phyloP scores from a whole-genome alignment of 2,113 vertebrate genomes.

The Larimichthys crocea region DNA sequence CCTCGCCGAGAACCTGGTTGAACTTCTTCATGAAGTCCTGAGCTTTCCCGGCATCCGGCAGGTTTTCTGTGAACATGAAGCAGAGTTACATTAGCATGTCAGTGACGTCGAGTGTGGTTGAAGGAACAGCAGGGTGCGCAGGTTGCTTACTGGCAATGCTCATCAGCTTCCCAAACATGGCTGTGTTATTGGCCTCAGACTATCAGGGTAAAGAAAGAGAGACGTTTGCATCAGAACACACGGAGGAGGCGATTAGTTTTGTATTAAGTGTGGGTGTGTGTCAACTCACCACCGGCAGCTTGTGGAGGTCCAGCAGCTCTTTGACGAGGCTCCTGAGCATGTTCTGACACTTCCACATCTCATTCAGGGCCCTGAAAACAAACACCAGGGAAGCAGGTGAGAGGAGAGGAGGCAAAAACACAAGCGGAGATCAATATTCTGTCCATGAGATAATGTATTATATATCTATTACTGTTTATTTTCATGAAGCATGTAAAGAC shows the following conservation, averaged over 20 bases:
- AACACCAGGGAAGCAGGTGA: not conserved
- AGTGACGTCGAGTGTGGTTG: not conserved
- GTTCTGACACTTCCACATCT: constrained; percentile 99
- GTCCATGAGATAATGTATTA: not conserved
- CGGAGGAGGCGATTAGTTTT: not conserved
- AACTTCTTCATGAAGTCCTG: constrained; percentile 99
- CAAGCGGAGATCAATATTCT: not conserved
- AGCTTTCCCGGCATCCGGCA: constrained; percentile 97
- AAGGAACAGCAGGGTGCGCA: not conserved
- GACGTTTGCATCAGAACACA: not conserved
- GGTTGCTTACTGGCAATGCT: constrained; percentile 93
- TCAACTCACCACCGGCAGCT: constrained; percentile 90
- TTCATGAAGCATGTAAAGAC: not conserved
- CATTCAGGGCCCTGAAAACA: constrained; percentile 92
- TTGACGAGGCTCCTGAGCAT: constrained; percentile 96
- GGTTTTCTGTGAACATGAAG: constrained; percentile 87
- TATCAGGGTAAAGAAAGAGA: constrained; percentile 57
- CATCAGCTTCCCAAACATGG: constrained; percentile 98
- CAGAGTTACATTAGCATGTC: not conserved
- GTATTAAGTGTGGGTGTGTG: not conserved
- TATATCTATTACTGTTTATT: not conserved
- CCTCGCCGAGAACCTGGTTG: constrained; percentile 97
- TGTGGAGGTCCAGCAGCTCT: constrained; percentile 97
- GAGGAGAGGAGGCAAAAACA: not conserved
- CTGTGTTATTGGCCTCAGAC: constrained; percentile 95